Evolutionary conservation across 2,888 invertebrate species (phyloP).

Genomic region (Drosophila mimica): DNA sequence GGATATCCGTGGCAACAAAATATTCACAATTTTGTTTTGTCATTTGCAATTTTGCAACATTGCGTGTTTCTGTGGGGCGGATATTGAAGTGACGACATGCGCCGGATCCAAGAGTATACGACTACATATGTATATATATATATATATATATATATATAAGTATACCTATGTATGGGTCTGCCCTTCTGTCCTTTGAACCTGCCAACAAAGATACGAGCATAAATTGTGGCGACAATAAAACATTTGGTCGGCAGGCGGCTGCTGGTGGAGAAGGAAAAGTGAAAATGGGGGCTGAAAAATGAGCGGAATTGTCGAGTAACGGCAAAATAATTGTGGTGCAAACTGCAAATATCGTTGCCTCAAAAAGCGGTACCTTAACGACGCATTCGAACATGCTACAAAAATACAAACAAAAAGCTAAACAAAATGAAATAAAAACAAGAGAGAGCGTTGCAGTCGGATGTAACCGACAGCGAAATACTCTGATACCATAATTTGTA

Average conservation of each 20-base stretch:
- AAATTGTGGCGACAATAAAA: constrained; percentile 58
- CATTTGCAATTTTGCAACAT: constrained; percentile 66
- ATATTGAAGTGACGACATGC: constrained; percentile 44
- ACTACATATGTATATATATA: constrained; percentile 4
- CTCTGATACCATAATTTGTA: too few relatives aligned
- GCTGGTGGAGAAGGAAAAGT: neutral
- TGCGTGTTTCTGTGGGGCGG: constrained; percentile 25
- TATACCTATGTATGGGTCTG: neutral
- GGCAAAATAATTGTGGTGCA: constrained; percentile 68
- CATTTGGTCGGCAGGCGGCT: constrained; percentile 35
- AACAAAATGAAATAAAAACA: constrained; percentile 2
- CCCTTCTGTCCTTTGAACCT: constrained; percentile 19
- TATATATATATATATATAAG: neutral
- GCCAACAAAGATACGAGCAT: constrained; percentile 38
- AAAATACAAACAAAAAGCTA: constrained; percentile 10
- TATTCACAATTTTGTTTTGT: constrained; percentile 67
- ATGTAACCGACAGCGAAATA: too few relatives aligned
- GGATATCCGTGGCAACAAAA: constrained; percentile 74
- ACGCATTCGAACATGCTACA: constrained; percentile 32
- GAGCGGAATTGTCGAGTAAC: constrained; percentile 52
- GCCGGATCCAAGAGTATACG: constrained; percentile 1
- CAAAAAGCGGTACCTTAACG: constrained; percentile 33
- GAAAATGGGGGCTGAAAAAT: constrained; percentile 26
- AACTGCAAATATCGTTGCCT: constrained; percentile 61
- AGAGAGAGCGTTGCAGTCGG: neutral